Conservation (phyloP, 2,113 vertebrate genomes). For the Tragelaphus imberbis region DNA sequence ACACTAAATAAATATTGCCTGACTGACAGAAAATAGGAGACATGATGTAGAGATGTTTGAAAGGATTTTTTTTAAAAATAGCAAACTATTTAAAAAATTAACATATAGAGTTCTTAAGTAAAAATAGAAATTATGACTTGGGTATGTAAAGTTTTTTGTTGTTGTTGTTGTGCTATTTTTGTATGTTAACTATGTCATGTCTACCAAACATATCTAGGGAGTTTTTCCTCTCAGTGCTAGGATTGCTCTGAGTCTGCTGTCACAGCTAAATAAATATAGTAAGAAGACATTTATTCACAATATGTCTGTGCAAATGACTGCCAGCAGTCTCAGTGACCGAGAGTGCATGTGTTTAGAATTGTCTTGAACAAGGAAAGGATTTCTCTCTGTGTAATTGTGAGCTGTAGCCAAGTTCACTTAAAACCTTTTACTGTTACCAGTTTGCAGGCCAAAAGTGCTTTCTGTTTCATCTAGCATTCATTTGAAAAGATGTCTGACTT, state of each 20-base stretch:
- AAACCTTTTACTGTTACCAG: background rate
- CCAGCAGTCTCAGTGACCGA: background rate
- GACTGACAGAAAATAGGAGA: background rate
- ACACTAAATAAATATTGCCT: background rate
- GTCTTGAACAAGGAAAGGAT: slow-evolving; percentile 25
- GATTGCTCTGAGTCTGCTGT: background rate
- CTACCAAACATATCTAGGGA: background rate
- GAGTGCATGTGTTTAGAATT: background rate
- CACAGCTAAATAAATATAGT: slow-evolving; percentile 31
- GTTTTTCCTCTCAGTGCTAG: background rate
- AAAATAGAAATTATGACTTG: background rate
- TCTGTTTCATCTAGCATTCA: background rate
- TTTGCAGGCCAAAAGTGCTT: slow-evolving; percentile 7
- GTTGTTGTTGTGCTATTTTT: background rate
- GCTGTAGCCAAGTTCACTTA: background rate
- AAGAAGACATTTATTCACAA: slow-evolving; percentile 47
- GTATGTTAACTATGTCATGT: background rate
- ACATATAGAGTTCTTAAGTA: background rate
- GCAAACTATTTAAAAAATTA: background rate
- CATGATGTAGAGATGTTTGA: background rate
- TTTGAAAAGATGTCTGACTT: slow-evolving; percentile 21
- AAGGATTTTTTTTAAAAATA: background rate
- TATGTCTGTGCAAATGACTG: slow-evolving; percentile 18
- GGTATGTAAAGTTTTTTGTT: background rate
- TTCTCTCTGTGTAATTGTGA: slow-evolving; percentile 28